Evolutionary conservation across 1,140 invertebrate genomes (phyloP).

Genomic region (Pemphigus obesinymphae): DNA sequence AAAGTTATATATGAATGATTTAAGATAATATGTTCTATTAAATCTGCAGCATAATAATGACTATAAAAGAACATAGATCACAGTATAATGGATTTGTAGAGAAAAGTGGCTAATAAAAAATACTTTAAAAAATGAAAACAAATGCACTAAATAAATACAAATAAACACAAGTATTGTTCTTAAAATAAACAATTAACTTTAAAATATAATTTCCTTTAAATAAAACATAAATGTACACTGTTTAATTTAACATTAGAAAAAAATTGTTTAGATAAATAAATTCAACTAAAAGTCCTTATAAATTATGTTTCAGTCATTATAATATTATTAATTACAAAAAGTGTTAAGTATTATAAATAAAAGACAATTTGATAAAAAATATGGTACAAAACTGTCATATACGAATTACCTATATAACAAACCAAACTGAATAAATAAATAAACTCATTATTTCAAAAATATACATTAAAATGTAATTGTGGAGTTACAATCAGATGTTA

Average conservation of each 20-base stretch:
- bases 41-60: not conserved
- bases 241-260: not conserved
- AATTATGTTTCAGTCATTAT: not conserved
- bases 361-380: not conserved
- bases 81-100: no score
- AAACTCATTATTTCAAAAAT: not conserved
- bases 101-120: not conserved
- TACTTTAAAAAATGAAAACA: not conserved
- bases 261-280: not conserved
- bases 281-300: not conserved
- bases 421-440: not conserved
- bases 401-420: not conserved
- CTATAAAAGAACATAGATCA: no score
- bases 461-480: not conserved
- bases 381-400: no score
- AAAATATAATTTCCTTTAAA: not conserved
- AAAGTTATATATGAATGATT: not conserved
- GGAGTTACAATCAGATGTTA: no score
- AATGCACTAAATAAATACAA: slow-evolving; percentile 1
- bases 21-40: not conserved
- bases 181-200: not conserved
- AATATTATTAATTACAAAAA: not conserved
- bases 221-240: not conserved
- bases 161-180: not conserved
- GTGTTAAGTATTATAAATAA: no score